Conservation (phyloP, 2,113 vertebrate genomes). For the Ahaetulla prasina region DNA sequence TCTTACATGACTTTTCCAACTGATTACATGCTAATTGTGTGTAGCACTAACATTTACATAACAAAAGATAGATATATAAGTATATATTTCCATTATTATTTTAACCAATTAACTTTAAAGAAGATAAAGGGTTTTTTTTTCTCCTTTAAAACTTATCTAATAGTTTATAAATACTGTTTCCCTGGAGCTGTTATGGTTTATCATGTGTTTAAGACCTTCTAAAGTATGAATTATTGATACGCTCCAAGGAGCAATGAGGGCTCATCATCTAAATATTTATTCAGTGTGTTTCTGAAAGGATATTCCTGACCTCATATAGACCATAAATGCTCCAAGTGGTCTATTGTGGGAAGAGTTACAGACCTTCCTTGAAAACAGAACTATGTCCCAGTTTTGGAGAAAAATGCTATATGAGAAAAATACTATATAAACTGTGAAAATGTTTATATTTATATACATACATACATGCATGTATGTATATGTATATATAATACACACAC, state of each 20-base stretch:
- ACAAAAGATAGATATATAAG: conserved; percentile 12
- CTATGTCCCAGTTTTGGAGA: background rate
- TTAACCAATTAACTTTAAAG: conserved; percentile 21
- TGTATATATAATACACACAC: too few species aligned
- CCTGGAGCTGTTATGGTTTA: conserved; percentile 54
- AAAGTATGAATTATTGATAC: conserved; percentile 61
- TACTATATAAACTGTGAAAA: conserved; percentile 19
- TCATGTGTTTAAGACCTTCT: conserved; percentile 59
- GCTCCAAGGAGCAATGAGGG: conserved; percentile 52
- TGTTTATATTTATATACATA: background rate
- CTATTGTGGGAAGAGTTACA: conserved; percentile 10
- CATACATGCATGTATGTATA: too few species aligned
- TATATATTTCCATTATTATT: conserved; percentile 1
- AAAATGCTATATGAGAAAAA: conserved; percentile 34
- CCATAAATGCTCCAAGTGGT: conserved; percentile 32
- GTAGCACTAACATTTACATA: background rate
- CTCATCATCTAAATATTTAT: conserved; percentile 61
- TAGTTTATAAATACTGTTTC: conserved; percentile 50
- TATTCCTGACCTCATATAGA: conserved; percentile 42
- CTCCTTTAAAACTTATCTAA: background rate
- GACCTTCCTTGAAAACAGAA: background rate
- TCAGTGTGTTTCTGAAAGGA: conserved; percentile 38
- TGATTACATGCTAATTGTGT: background rate
- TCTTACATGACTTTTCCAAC: background rate
- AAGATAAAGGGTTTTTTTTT: conserved; percentile 13